Conservation (phyloP, 2,113 vertebrate species). For the Hippocampus barbouri region DNA sequence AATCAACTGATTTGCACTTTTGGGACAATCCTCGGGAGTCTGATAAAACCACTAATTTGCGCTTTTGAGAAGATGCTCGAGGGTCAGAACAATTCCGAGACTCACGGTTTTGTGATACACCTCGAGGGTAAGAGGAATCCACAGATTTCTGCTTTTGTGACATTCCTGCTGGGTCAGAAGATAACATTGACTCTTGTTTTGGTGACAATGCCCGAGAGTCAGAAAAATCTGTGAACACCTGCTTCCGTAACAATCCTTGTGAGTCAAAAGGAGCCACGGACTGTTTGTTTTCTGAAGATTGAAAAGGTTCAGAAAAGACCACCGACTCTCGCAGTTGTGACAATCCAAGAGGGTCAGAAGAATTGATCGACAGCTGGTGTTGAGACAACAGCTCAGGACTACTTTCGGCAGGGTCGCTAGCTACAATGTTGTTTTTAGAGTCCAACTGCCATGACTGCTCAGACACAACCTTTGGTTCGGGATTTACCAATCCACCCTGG, state of each 20-base stretch:
- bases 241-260: background rate
- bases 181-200: background rate
- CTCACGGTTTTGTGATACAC: background rate
- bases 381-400: constrained; percentile 17
- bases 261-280: background rate
- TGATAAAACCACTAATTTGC: background rate
- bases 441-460: constrained; percentile 33
- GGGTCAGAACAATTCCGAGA: background rate
- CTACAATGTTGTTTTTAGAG: constrained; percentile 23
- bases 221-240: background rate
- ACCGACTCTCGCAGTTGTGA: background rate
- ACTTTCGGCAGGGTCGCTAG: constrained; percentile 4
- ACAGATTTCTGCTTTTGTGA: background rate
- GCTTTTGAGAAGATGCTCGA: background rate
- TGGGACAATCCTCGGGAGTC: background rate
- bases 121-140: background rate
- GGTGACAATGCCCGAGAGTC: background rate
- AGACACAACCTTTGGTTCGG: constrained; percentile 23
- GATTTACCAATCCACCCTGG: constrained; percentile 8
- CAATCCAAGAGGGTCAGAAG: background rate
- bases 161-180: background rate
- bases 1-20: background rate
- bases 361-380: background rate
- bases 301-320: background rate
- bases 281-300: background rate